Percentiles rank a stretch among this genome's conserved stretches.
Evolutionary conservation across 2,888 invertebrate genomes (phyloP).

Genomic region (Pimpla rufipes): DNA sequence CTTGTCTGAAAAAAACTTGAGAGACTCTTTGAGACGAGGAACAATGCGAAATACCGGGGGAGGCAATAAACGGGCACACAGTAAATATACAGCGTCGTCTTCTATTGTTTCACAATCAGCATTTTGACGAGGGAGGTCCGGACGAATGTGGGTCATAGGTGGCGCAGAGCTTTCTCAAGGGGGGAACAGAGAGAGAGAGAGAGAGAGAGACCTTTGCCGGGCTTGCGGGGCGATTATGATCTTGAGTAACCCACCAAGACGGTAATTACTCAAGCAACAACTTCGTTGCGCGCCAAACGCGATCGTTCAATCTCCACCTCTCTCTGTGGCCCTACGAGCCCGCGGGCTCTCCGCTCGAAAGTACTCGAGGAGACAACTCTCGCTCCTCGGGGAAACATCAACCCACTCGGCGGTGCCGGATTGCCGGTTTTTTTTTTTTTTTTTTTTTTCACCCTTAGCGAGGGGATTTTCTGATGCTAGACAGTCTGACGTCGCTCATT

Average conservation of each 20-base stretch:
- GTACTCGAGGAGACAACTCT: neutral
- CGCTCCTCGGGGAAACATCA: neutral
- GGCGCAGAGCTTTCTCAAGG: neutral
- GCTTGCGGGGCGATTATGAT: slow-evolving; percentile 13
- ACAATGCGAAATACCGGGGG: slow-evolving; percentile 14
- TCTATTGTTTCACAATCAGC: neutral
- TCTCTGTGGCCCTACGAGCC: neutral
- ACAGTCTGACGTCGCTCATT: too few species aligned
- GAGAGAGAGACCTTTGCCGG: neutral
- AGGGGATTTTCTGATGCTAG: too few species aligned
- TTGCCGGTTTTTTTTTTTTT: too few species aligned
- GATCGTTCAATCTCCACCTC: neutral
- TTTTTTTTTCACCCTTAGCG: too few species aligned
- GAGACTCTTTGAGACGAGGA: neutral
- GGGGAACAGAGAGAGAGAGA: neutral
- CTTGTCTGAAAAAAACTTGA: neutral
- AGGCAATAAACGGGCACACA: neutral
- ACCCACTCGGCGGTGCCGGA: neutral
- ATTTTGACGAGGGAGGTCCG: slow-evolving; percentile 9
- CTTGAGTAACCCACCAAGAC: neutral
- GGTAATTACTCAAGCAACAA: slow-evolving; percentile 23
- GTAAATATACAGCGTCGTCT: neutral
- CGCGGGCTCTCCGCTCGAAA: neutral
- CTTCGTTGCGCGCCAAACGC: neutral
- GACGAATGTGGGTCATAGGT: slow-evolving; percentile 6